Evolutionary conservation across 2,113 vertebrate genomes (phyloP).

Genomic region (Grammomys surdaster): DNA sequence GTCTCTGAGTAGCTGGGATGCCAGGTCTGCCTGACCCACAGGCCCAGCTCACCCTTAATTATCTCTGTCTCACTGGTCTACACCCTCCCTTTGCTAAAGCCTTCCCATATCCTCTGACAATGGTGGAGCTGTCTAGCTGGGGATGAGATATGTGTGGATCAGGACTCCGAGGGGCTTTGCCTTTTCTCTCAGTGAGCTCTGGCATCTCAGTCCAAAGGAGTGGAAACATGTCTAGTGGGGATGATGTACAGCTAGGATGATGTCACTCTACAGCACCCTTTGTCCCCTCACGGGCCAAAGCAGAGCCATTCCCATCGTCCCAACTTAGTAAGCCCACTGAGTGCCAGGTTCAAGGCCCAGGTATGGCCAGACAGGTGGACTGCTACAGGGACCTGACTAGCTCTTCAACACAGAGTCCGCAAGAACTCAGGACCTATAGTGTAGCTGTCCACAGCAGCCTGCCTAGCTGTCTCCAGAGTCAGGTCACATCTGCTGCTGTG

Average conservation of each 20-base stretch:
- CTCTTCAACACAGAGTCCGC: rapidly evolving
- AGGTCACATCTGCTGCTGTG: not conserved
- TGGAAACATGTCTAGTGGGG: rapidly evolving
- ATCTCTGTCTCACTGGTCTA: not conserved
- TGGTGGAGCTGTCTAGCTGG: not conserved
- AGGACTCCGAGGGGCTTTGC: not conserved
- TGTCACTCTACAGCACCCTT: too few relatives aligned
- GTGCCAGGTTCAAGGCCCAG: not conserved
- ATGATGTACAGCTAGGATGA: not conserved
- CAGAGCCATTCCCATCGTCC: not conserved
- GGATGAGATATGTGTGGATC: not conserved
- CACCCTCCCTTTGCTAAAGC: not conserved
- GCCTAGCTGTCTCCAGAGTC: not conserved
- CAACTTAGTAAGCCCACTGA: rapidly evolving
- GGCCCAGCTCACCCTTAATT: too few relatives aligned
- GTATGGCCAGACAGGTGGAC: not conserved
- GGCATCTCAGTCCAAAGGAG: not conserved
- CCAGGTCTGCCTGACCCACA: not conserved
- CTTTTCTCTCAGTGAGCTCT: not conserved
- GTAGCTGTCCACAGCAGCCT: not conserved
- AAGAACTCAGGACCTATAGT: rapidly evolving
- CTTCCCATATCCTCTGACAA: not conserved
- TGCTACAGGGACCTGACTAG: not conserved
- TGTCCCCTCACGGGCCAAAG: too few relatives aligned
- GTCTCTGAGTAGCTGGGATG: not conserved